These are phyloP conservation scores for Cylas formicarius DNA, from an alignment of 1,140 invertebrate species.

Conservation along the genomic window DNA sequence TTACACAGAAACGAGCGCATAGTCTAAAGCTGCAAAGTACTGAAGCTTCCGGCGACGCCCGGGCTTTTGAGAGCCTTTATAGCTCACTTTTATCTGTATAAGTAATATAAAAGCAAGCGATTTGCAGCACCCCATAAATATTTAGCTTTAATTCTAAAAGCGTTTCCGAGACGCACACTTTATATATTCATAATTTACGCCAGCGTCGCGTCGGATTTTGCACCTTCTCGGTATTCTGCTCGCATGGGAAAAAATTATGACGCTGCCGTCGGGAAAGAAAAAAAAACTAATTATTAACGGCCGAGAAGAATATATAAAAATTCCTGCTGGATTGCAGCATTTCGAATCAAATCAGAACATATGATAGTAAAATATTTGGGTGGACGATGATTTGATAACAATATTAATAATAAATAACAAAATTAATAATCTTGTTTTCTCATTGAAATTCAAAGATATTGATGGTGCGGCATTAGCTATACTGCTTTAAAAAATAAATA, in stretches of 20 bases:
- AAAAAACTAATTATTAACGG: too few species aligned
- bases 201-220: conserved; percentile 7
- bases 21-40: conserved; percentile 36
- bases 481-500: too few species aligned
- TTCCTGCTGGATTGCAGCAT: too few species aligned
- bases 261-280: neutral
- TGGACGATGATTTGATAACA: too few species aligned
- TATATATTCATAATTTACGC: conserved; percentile 36
- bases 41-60: conserved; percentile 31
- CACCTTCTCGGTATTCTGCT: conserved; percentile 19
- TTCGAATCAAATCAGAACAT: too few species aligned
- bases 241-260: conserved; percentile 15
- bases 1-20: conserved; percentile 36
- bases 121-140: conserved; percentile 43
- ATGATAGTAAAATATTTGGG: too few species aligned
- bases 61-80: conserved; percentile 42
- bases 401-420: too few species aligned
- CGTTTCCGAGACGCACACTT: conserved; percentile 40
- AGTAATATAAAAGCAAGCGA: conserved; percentile 43
- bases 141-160: conserved; percentile 43
- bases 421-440: too few species aligned
- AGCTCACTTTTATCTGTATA: conserved; percentile 43
- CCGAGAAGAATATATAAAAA: too few species aligned
- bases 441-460: too few species aligned
- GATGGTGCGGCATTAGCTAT: too few species aligned